Conservation (phyloP, 2,797 vertebrate genomes). For the Takifugu ocellatus region DNA sequence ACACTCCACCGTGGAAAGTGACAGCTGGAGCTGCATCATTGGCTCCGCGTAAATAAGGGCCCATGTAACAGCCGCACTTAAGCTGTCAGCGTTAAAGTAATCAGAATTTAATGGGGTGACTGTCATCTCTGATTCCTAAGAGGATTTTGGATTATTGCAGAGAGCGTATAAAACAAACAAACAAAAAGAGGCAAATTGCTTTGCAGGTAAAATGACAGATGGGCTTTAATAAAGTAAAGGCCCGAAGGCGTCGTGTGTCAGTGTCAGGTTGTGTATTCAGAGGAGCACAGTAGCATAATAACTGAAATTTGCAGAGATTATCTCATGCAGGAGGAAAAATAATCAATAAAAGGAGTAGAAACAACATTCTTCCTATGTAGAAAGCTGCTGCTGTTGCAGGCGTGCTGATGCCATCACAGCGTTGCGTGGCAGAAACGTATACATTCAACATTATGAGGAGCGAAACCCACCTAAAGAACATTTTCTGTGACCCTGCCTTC, state of each 20-base stretch:
- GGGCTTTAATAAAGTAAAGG: slow-evolving; percentile 39
- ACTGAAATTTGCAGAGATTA: no score
- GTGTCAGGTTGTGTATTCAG: slow-evolving; percentile 25
- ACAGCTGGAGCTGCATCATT: slow-evolving; percentile 14
- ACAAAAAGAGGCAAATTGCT: slow-evolving; percentile 36
- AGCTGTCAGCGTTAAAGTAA: slow-evolving; percentile 54
- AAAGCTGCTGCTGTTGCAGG: no score
- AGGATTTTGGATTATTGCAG: slow-evolving; percentile 55
- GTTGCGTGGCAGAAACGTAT: no score
- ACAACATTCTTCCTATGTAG: no score
- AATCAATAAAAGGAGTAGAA: no score
- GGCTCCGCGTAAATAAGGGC: slow-evolving; percentile 61
- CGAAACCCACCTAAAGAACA: no score
- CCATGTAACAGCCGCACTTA: slow-evolving; percentile 40
- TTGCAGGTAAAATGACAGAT: slow-evolving; percentile 12
- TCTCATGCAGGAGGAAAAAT: no score
- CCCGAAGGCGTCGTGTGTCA: slow-evolving; percentile 17
- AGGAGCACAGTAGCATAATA: neutral
- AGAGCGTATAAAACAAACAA: slow-evolving; percentile 13
- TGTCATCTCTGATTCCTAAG: slow-evolving; percentile 48
- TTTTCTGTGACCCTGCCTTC: no score
- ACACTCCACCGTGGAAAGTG: slow-evolving; percentile 1
- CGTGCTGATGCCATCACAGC: no score
- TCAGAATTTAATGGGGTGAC: slow-evolving; percentile 67
- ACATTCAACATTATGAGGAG: no score